Evolutionary conservation across 2,113 vertebrate species (phyloP), one percentile per base, ranked within the genome.

Genomic region (Egretta garzetta): DNA sequence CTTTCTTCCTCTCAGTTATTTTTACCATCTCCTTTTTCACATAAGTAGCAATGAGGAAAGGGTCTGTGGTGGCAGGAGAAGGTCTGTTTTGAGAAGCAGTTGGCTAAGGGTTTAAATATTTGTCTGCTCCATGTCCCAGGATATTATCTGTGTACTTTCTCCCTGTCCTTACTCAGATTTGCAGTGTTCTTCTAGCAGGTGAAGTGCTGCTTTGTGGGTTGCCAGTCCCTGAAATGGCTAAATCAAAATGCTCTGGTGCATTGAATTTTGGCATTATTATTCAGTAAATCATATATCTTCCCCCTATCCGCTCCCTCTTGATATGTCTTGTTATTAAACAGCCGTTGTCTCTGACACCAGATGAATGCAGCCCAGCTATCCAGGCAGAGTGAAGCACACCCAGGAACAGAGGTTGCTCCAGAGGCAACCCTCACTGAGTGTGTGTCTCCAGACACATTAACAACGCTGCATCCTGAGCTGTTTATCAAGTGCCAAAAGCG

Each of bases 171-270:
- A 64, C 67, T 91, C 80, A 96, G 77, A 93, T 93, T 91, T 89
- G 53, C 77, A 80, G 41, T 66, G 80, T 85, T 93, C 77, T 80
- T 55, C 62, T 22, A 76, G 80, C 66, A 94, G 84, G 66, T 80
- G 62, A 96, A 96, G 77, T 93, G 94, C 89, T 95, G 93, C 71
- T 95, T 80, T 95, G 93, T 80, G 91, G 77, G n/a, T 56, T 75
- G 70, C 70, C 80, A 55, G 95, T 82, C 91, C 91, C 91, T 75
- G 70, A 45, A 91, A 94, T 6, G 15, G 77, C 94, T 95, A 94
- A 96, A 97, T 96, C 96, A 95, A 80, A 93, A 91, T 74, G 53
- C 66, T 82, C 89, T 68, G 39, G 80, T 93, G 93, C 62, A 82
- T 55, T 91, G 84, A 90, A 90, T 94, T 66, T 83, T 66, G 84